Conservation (phyloP, 2,797 vertebrate species). For the Uromys caudimaculatus region DNA sequence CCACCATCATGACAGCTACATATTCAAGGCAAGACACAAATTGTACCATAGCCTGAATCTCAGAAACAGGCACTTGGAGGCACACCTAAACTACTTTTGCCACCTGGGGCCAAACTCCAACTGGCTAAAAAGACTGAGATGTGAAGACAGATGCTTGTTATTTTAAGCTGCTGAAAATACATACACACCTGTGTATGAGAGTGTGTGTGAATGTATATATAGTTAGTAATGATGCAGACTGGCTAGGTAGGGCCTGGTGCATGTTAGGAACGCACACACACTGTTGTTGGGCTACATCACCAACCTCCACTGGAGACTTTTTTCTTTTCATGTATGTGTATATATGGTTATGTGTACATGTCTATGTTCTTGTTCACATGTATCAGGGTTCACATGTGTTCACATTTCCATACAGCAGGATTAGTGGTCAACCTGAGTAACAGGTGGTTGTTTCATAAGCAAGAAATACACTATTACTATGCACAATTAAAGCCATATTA, state of each 20-base stretch:
- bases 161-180: not conserved
- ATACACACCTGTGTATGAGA: not conserved
- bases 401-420: not conserved
- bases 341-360: not conserved
- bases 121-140: not conserved
- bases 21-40: not conserved
- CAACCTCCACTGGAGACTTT: not conserved
- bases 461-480: conserved; percentile 1
- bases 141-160: not conserved
- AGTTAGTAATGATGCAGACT: too few relatives aligned
- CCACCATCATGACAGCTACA: not conserved
- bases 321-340: not conserved
- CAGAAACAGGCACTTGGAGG: not conserved
- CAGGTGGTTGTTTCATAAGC: not conserved
- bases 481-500: not conserved
- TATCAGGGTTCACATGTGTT: not conserved
- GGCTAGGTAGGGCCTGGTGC: not conserved
- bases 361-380: not conserved
- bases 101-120: not conserved
- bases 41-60: not conserved
- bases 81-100: not conserved
- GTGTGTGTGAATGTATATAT: not conserved
- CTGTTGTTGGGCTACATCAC: not conserved
- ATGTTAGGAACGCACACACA: not conserved
- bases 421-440: not conserved